Evolutionary conservation across 2,888 invertebrate species (phyloP), one percentile per base, ranked within the genome.

Genomic region (Liodrosophila aerea): DNA sequence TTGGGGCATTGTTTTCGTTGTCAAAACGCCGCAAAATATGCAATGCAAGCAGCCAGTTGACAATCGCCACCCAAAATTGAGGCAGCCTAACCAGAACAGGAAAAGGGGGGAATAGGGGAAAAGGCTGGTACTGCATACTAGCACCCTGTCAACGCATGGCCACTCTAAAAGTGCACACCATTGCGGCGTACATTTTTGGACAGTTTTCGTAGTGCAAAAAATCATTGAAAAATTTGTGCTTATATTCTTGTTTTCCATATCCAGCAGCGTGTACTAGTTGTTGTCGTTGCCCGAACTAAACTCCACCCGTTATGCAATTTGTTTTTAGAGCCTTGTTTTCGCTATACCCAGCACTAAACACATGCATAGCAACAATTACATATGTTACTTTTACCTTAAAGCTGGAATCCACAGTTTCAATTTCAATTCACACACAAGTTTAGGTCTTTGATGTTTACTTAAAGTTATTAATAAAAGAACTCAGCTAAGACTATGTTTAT

Each of bases 11-110:
- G 82, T 78, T 77, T 72, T 75, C 56, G 63, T 73, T 73, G 68
- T 72, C 68, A 63, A 80, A 77, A 56, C 65, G 73, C 84, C 81
- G 68, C 71, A 85, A 76, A 78, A 72, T 80, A 67, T 78, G 85
- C 82, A 84, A 62, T 72, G 67, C 64, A 49, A 60, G 72, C 64
- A 50, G 69, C 51, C 58, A 60, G 84, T 60, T 70, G 58, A 66
- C 66, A 60, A 37, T 34, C 22, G 22, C 22, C 22, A 4, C 11
- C 41, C 11, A 50, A 63, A 22, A 29, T 15, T 30, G 27, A 22
- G 9, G 12, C 34, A 2, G 22, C 18, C 2, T 22, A 22, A 15
- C 12, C 7, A 15, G 3, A 3, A 27, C 34, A n/a, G 16, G 11
- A 15, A 8, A 12, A 13, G 9, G 9, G n/a, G n/a, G n/a, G n/a